phyloP scores from a whole-genome alignment of 2,113 vertebrate species.

The Meles meles region DNA sequence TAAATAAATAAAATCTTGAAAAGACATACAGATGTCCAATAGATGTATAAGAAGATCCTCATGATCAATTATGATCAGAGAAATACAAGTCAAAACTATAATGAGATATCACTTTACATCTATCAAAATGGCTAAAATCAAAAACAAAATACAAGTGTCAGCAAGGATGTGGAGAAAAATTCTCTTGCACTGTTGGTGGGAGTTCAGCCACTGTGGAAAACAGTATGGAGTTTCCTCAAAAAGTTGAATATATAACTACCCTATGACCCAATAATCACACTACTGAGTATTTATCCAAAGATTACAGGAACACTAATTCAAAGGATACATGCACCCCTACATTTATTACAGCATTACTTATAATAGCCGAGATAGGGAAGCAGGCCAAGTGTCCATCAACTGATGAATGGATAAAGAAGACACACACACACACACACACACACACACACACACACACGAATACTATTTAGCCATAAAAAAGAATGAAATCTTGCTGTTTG shows the following conservation, averaged over 20 bases:
- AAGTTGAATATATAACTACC: neutral
- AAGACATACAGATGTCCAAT: neutral
- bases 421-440: too few relatives aligned
- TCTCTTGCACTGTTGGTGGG: neutral
- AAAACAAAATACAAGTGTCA: neutral
- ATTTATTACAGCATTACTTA: neutral
- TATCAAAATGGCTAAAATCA: neutral
- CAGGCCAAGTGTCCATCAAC: neutral
- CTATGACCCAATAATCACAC: too few relatives aligned
- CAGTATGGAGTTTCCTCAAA: neutral
- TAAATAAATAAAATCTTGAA: neutral
- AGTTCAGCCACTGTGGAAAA: neutral
- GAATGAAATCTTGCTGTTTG: neutral
- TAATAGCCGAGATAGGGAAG: neutral
- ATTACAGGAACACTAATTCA: neutral
- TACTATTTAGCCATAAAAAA: neutral
- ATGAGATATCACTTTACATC: neutral
- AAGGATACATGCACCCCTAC: neutral
- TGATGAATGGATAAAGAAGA: neutral
- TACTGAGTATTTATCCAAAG: neutral
- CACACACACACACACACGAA: too few relatives aligned
- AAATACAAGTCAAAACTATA: neutral
- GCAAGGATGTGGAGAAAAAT: neutral
- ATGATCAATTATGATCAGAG: neutral
- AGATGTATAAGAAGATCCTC: neutral